A percentile compares a stretch with the other conserved stretches of the same genome.
Evolutionary conservation across 2,888 invertebrate species (phyloP).

Genomic region (Caenorhabditis plicata): DNA sequence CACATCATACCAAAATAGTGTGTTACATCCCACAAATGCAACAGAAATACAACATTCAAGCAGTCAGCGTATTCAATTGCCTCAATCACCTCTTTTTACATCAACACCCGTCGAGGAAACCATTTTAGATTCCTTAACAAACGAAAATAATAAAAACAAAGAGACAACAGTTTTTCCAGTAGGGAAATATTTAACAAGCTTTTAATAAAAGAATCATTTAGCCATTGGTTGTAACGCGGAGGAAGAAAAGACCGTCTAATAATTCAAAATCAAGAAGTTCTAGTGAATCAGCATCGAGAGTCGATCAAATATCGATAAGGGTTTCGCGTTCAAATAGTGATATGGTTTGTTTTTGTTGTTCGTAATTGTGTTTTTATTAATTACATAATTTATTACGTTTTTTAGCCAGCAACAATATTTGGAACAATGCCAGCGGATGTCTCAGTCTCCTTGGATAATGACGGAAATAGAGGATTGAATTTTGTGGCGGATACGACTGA

Average conservation of each 20-base stretch:
- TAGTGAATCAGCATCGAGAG: conserved; percentile 17
- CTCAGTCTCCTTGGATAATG: conserved; percentile 7
- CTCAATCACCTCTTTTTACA: conserved; percentile 26
- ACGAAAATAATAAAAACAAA: neutral
- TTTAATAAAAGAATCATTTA: conserved; percentile 12
- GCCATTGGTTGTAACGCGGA: conserved; percentile 27
- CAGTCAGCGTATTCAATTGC: conserved; percentile 12
- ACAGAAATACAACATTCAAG: conserved; percentile 4
- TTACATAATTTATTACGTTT: neutral
- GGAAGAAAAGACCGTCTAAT: conserved; percentile 26
- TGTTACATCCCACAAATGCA: conserved; percentile 3
- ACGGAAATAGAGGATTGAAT: neutral
- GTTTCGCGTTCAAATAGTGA: conserved; percentile 31
- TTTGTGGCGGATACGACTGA: conserved; percentile 19
- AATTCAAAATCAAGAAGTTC: conserved; percentile 22
- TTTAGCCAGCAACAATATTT: conserved; percentile 32
- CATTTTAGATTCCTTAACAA: conserved; percentile 11
- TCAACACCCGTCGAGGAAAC: conserved; percentile 25
- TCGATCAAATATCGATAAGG: conserved; percentile 2
- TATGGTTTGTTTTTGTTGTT: conserved; percentile 7
- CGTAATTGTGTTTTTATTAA: neutral
- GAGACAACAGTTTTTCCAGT: conserved; percentile 10
- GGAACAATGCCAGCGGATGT: conserved; percentile 29
- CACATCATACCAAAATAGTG: conserved; percentile 25
- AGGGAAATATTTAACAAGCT: neutral